Conservation (phyloP, 2,888 invertebrate genomes). For the Phytoseiulus persimilis region DNA sequence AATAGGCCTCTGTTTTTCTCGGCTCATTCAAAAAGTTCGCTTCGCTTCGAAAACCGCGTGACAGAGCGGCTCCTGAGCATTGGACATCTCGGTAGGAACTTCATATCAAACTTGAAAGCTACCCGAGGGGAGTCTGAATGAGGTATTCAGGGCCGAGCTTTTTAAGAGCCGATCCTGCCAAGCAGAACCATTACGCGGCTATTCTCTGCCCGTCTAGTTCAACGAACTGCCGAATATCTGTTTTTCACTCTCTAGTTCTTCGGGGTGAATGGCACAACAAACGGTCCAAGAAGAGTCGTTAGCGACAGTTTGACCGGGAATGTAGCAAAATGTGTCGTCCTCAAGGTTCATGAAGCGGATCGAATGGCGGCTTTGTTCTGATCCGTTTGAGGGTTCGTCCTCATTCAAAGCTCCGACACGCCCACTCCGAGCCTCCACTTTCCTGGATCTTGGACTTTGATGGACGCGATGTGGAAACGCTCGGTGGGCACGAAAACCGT, state of each 20-base stretch:
- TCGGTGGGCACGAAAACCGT: no score
- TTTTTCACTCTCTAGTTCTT: not conserved
- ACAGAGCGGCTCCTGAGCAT: not conserved
- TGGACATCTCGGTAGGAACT: not conserved
- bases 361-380: no score
- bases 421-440: no score
- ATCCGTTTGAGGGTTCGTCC: no score
- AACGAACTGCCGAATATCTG: not conserved
- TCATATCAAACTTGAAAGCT: not conserved
- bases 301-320: no score
- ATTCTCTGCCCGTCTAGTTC: not conserved
- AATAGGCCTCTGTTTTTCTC: not conserved
- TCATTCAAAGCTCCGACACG: no score
- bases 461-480: no score
- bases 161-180: not conserved
- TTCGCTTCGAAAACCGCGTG: not conserved
- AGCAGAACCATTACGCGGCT: not conserved
- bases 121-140: not conserved
- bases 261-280: not conserved
- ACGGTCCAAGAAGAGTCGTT: no score
- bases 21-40: not conserved
- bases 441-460: no score
- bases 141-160: not conserved
- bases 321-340: no score
- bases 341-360: no score